Conservation (phyloP, 2,888 invertebrate genomes). For the Ommatoiulus sabulosus region DNA sequence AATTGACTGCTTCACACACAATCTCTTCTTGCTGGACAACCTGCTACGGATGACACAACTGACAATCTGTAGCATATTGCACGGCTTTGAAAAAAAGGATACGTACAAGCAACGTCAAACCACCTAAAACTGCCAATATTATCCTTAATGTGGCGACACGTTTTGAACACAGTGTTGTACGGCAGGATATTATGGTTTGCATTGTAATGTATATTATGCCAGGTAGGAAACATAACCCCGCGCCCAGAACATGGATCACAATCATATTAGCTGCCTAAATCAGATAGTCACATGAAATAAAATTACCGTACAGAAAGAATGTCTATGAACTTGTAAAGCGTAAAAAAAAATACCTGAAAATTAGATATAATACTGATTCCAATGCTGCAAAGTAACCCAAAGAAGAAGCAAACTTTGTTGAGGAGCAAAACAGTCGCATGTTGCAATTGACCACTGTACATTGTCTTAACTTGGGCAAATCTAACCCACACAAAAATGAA, state of each 20-base stretch:
- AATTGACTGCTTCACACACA: background rate
- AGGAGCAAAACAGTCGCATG: background rate
- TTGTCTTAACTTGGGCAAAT: background rate
- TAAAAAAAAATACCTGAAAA: conserved; percentile 21
- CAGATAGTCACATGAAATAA: background rate
- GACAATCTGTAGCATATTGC: no score
- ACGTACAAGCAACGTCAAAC: background rate
- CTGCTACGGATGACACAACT: no score
- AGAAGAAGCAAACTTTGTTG: background rate
- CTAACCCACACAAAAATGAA: conserved; percentile 11
- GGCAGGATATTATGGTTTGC: conserved; percentile 49
- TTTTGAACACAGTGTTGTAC: background rate
- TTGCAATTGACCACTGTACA: background rate
- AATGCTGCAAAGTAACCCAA: background rate
- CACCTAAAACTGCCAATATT: conserved; percentile 35
- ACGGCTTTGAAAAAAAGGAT: background rate
- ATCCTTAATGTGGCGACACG: background rate
- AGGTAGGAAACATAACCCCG: background rate
- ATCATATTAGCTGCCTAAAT: background rate
- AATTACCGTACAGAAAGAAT: background rate
- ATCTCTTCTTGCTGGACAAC: background rate
- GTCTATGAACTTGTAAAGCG: background rate
- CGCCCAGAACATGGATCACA: background rate
- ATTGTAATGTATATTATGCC: background rate
- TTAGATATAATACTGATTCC: conserved; percentile 35